phyloP scores from a whole-genome alignment of 2,113 vertebrate genomes.

The Elgaria multicarinata region DNA sequence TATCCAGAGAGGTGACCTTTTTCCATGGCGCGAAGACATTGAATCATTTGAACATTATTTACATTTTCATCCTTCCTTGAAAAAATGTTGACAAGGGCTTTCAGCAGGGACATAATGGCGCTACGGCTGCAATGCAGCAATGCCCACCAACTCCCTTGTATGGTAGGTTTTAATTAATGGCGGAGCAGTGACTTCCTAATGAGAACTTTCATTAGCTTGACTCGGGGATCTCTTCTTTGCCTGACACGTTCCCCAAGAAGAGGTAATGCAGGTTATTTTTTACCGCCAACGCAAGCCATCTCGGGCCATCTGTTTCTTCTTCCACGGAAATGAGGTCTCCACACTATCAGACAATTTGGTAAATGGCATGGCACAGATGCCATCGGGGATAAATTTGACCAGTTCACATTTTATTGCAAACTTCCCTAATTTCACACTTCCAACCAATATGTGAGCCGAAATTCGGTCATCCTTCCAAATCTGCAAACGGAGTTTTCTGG shows the following conservation, averaged over 20 bases:
- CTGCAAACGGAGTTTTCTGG: too few species aligned
- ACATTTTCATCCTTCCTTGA: conserved; percentile 78
- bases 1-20: conserved; percentile 68
- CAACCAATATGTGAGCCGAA: too few species aligned
- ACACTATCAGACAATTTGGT: neutral
- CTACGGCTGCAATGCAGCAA: neutral
- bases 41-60: conserved; percentile 80
- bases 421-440: too few species aligned
- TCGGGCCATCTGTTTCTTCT: neutral
- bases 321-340: neutral
- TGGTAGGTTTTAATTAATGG: conserved; percentile 70
- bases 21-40: conserved; percentile 73
- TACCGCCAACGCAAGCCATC: conserved; percentile 48
- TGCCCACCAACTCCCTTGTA: conserved; percentile 31
- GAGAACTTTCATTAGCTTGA: conserved; percentile 56
- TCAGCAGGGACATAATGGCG: conserved; percentile 62
- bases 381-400: too few species aligned
- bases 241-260: conserved; percentile 34
- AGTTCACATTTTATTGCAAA: too few species aligned
- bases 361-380: neutral
- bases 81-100: conserved; percentile 80
- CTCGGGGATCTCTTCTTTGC: neutral
- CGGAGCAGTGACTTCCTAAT: conserved; percentile 66
- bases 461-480: too few species aligned
- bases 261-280: conserved; percentile 36